A percentile compares a stretch with the other conserved stretches of the same genome.
Conservation (phyloP, 2,113 vertebrate species). For the Cyrtonyx montezumae region DNA sequence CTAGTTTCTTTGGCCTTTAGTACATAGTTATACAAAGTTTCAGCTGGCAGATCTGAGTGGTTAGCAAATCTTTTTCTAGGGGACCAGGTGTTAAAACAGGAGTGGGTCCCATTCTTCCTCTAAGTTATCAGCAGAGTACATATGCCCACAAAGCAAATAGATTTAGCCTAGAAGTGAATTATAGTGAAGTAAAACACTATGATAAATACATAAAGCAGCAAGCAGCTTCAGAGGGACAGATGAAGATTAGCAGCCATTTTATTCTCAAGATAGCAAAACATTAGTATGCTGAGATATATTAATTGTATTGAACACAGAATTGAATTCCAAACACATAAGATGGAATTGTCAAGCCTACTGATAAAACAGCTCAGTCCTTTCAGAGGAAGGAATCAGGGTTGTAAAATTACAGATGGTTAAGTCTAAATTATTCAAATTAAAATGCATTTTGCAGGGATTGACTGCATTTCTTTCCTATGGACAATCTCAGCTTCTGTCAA, state of each 20-base stretch:
- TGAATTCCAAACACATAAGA: background rate
- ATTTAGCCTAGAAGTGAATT: background rate
- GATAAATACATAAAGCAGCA: background rate
- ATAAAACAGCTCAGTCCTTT: background rate
- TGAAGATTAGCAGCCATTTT: background rate
- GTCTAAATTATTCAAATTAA: background rate
- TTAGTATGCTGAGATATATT: background rate
- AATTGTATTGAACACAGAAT: accelerated
- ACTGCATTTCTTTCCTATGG: background rate
- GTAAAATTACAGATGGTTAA: background rate
- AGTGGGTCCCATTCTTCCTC: background rate
- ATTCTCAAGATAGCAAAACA: background rate
- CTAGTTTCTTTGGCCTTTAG: background rate
- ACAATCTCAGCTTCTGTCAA: background rate
- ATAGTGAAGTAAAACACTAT: background rate
- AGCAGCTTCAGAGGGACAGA: background rate
- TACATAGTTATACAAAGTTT: background rate
- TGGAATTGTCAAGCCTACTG: background rate
- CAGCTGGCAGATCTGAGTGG: background rate
- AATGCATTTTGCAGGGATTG: background rate
- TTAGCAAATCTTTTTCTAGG: background rate
- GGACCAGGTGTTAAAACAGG: background rate
- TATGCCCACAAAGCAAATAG: background rate
- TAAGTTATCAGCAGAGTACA: accelerated
- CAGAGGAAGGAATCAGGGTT: background rate